Evolutionary conservation across 2,797 vertebrate genomes (phyloP), one percentile per base, ranked within the genome.

Genomic region (Taenioides sp.): DNA sequence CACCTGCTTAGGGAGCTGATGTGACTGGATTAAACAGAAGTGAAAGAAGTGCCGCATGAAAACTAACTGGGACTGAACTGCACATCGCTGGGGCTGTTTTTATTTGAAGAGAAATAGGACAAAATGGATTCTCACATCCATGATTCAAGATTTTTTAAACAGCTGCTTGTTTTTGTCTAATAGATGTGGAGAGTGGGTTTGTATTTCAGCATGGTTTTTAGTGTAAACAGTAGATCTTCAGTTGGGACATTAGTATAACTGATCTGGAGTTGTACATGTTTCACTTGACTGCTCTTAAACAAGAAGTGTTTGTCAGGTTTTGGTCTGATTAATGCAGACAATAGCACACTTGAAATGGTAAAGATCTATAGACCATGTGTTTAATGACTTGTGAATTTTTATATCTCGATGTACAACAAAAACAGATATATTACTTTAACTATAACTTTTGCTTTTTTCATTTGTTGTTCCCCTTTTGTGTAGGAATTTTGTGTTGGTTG

Each of bases 1-100:
- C 93, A 93, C 93, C 93, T 94, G 93, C 93, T 93, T 82, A 65
- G 85, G 81, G 90, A 90, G 71, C 89, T 71, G 86, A 85, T 86
- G 91, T 89, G 87, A 90, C 87, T 78, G 92, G 92, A 93, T 93
- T 93, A 93, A 92, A 90, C 43, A 28, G 76, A 84, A 87, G 66
- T 85, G 87, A 89, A 87, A 89, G 85, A 84, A 89, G 85, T 75
- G 79, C 85, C 82, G 90, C 89, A 89, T 83, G 80, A 82, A 86
- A 88, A 75, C 72, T 63, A 68, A 84, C 80, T 67, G 63, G 74
- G 78, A 57, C 77, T 55, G 55, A n/a, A 25, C 63, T 17, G 70
- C 70, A 66, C 50, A 4, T 27, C 67, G 78, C 79, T 79, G 81
- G 71, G 74, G 70, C 73, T 1, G 75, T 75, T 40, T 72, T 52